Evolutionary conservation across 2,113 vertebrate species (phyloP).

Genomic region (Tichodroma muraria): DNA sequence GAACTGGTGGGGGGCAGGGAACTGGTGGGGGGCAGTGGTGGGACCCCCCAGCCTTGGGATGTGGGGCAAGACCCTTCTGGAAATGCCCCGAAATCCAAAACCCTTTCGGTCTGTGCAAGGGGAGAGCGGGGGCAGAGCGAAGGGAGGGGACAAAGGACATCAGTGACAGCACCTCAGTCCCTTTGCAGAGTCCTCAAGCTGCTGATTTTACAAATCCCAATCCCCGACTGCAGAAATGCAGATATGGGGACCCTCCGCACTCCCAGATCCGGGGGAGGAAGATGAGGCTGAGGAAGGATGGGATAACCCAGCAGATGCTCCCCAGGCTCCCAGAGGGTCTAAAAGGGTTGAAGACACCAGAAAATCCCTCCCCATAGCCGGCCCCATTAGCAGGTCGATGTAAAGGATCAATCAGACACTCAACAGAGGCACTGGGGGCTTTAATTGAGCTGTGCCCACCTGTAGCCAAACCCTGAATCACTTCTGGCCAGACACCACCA

Average conservation of each 20-base stretch:
- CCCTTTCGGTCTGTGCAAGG: not conserved
- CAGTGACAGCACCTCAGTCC: not conserved
- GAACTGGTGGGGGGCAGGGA: not conserved
- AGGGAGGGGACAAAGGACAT: not conserved
- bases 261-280: not conserved
- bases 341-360: not conserved
- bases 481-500: not conserved
- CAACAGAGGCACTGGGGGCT: accelerated
- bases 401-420: not conserved
- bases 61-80: not conserved
- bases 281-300: not conserved
- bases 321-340: too few species aligned
- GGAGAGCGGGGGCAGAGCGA: not conserved
- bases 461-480: not conserved
- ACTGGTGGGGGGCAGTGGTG: not conserved
- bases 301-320: not conserved
- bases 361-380: not conserved
- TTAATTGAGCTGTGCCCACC: not conserved
- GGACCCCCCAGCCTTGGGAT: not conserved
- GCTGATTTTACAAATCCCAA: not conserved
- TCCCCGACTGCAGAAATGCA: not conserved
- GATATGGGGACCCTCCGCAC: not conserved
- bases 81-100: not conserved
- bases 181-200: not conserved
- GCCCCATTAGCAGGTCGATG: not conserved